Base-by-base conservation (phyloP, 2,113 vertebrate genomes). In the Holacanthus passer region DNA sequence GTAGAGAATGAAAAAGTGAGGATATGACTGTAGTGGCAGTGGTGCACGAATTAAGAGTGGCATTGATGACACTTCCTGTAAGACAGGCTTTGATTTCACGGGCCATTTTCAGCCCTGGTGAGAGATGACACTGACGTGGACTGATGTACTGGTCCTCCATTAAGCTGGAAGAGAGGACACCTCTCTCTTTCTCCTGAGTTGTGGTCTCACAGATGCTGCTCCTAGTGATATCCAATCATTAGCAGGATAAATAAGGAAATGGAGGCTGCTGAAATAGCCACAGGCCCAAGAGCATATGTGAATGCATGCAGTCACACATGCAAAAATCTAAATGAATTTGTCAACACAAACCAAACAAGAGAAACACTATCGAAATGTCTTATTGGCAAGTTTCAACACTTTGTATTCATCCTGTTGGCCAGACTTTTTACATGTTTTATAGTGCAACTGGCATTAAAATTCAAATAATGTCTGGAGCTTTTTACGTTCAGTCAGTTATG, bases 101-200 rank as follows among this genome's bases (percentile, higher is more conserved):
- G 90, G 89, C 91, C 91, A 93, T 91, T 93, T 94, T 92, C 86
- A 90, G 88, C 86, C 64, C 41, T 59, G 77, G 72, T 88, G 92
- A 89, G 92, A 91, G 86, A 92, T 88, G 90, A 93, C 93, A 92
- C 90, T 90, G 84, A 88, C 83, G 83, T 74, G 35, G 88, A 88
- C 85, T 80, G 88, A 86, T 86, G 83, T 68, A 81, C 76, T 78
- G 83, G 77, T 77, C 59, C 88, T 91, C 95, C 93, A 96, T 96
- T 95, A 96, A 95, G 88, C 91, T 92, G 92, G 90, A 60, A 95
- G 65, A 90, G 60, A 85, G 47, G 95, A 96, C 95, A 94, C 93
- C 93, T 92, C 89, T 71, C 35, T 37, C 58, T 76, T 53, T 71
- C 69, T 56, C 7, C 24, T 56, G 48, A 76, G 66, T 8, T 50